Base-by-base conservation (phyloP, 2,888 invertebrate species). In the Tiliacea citrago region DNA sequence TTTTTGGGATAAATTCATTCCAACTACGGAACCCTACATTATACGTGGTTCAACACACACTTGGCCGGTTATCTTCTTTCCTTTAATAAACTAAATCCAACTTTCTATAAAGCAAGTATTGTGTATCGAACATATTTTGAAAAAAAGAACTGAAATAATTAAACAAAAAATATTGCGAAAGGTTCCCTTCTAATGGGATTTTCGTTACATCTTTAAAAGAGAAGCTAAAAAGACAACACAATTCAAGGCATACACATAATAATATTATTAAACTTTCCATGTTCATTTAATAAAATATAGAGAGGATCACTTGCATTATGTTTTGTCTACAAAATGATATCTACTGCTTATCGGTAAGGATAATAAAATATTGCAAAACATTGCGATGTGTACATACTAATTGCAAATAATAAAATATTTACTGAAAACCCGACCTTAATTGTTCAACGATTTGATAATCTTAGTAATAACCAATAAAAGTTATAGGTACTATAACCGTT, bases 401-500 rank as follows among this genome's bases (percentile, higher is more conserved):
- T 65, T 61, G 61, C 47, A 62, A 61, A 78, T 67, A 57, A 65
- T 80, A 78, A 80, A 82, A 72, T 58, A 71, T 67, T 72, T 73
- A 73, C 68, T 67, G 16, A 69, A 76, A n/a, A 57, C 29, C 35
- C 13, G n/a, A 3, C 39, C 76, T 66, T 16, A 24, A 75, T 69
- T 82, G 58, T 55, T 67, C 61, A 53, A 70, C 74, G 57, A 73
- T 66, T 75, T 72, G 45, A 76, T 61, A 69, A 73, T 77, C 69
- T 71, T 75, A 68, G 51, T 65, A 72, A 79, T 60, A 16, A 77
- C 57, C 65, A 68, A 80, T 78, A 81, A 79, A 80, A 75, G 21
- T 68, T 77, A 42, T 45, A n/a, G n/a, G n/a, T n/a, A 68, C 29
- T 67, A 68, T 58, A 68, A 79, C 58, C 61, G 12, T 66, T 81